Base-by-base conservation (phyloP, 2,888 invertebrate genomes). In the Sepiola atlantica region DNA sequence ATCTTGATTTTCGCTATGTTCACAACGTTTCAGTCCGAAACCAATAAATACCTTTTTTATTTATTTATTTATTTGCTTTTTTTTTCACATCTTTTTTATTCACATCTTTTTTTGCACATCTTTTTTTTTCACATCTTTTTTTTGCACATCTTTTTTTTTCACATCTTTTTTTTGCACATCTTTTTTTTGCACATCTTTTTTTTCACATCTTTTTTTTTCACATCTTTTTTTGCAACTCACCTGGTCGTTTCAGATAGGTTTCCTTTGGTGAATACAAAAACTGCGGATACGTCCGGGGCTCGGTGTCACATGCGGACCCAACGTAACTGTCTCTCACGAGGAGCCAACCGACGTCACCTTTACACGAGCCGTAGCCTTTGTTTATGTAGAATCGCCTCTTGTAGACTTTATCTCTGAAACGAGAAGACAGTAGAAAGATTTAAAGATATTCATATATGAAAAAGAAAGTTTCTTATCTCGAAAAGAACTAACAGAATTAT, bases 321-420 rank as follows among this genome's bases (percentile, higher is more conserved):
- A 55, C 32, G 6, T 45, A n/a, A 92, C 32, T 32, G 45, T 92
- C 92, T 92, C 92, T 21, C 8, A 92, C 45, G 18, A 92, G 92
- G 54, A 92, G 92, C 92, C 92, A 92, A 18, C 92, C 92, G n/a
- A 35, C 28, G 32, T 92, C 92, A n/a, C 55, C n/a, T 92, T 92
- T 92, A n/a, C 92, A 92, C 3, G n/a, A 55, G 28, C n/a, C 54
- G 35, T 92, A 92, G 12, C 55, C 45, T 55, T 92, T 45, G 45
- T 92, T 92, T 12, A 92, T 92, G 28, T 92, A 92, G 32, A 92
- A 92, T 20, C 92, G 2, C 32, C 92, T 92, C 32, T 45, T 54
- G 91, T 91, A 91, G 21, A 91, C 12, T 24, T 91, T 35, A 20
- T 45, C 54, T 91, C 54, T 91, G 45, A 10, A 54, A 45, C 16